phyloP scores from a whole-genome alignment of 1,140 invertebrate genomes.

The Meteorus sp. region DNA sequence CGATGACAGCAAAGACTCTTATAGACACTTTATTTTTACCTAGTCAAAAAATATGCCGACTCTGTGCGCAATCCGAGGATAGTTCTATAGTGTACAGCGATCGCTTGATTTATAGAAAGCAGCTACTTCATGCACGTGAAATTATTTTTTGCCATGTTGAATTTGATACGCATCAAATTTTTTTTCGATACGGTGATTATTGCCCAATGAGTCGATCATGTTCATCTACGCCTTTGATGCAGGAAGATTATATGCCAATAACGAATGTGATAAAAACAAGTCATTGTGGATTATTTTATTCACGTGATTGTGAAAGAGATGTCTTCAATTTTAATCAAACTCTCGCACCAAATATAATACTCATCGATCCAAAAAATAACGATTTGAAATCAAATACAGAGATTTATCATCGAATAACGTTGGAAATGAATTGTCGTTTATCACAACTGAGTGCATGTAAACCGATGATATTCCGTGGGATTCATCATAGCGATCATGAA shows the following conservation, averaged over 20 bases:
- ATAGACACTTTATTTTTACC: slow-evolving; percentile 32
- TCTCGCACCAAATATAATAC: slow-evolving; percentile 33
- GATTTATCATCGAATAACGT: slow-evolving; percentile 36
- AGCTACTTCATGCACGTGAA: slow-evolving; percentile 36
- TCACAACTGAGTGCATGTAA: slow-evolving; percentile 29
- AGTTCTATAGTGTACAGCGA: slow-evolving; percentile 52
- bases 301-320: slow-evolving; percentile 18
- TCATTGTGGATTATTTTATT: slow-evolving; percentile 42
- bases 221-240: too few relatives aligned
- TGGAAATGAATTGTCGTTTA: slow-evolving; percentile 34
- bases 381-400: slow-evolving; percentile 27
- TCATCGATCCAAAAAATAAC: slow-evolving; percentile 17
- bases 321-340: slow-evolving; percentile 32
- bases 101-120: slow-evolving; percentile 41
- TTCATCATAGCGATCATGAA: slow-evolving; percentile 8
- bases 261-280: slow-evolving; percentile 39
- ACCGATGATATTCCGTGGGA: slow-evolving; percentile 32
- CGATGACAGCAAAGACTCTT: slow-evolving; percentile 29
- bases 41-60: slow-evolving; percentile 30
- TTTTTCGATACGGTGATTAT: slow-evolving; percentile 9
- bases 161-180: slow-evolving; percentile 8
- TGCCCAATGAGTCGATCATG: not conserved
- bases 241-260: slow-evolving; percentile 43
- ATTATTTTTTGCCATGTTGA: slow-evolving; percentile 28
- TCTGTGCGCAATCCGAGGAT: slow-evolving; percentile 26